Evolutionary conservation across 2,113 vertebrate genomes (phyloP).

Genomic region (Mustela lutreola): DNA sequence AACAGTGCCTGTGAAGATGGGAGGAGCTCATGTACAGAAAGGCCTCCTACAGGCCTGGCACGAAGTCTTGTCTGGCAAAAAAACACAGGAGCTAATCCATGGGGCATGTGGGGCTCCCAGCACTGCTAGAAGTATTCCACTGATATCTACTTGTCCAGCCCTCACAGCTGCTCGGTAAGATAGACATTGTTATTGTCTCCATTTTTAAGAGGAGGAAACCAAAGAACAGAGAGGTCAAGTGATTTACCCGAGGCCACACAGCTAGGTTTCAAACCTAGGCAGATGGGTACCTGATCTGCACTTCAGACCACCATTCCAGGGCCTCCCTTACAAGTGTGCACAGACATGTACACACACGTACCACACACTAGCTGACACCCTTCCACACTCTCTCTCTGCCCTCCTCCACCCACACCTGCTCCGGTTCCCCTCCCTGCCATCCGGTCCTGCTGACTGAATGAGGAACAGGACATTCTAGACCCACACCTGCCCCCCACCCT

Average conservation of each 20-base stretch:
- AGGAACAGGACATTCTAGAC: neutral
- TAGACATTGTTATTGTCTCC: neutral
- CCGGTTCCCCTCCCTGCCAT: neutral
- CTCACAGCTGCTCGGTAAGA: neutral
- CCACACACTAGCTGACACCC: neutral
- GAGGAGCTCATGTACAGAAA: neutral
- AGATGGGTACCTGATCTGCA: neutral
- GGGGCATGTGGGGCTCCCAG: accelerated
- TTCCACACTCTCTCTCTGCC: neutral
- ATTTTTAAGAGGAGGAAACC: constrained; percentile 42
- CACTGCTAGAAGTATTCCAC: neutral
- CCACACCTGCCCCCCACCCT: neutral
- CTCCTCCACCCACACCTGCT: neutral
- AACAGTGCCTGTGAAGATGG: neutral
- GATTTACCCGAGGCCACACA: constrained; percentile 29
- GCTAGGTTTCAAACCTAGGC: neutral
- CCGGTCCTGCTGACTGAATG: neutral
- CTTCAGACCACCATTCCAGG: neutral
- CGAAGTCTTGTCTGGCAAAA: neutral
- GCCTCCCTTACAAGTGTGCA: neutral
- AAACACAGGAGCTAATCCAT: neutral
- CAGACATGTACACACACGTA: too few relatives aligned
- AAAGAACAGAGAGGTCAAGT: constrained; percentile 2
- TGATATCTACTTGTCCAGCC: neutral
- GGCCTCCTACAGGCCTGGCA: neutral